phyloP scores from a whole-genome alignment of 2,113 vertebrate species.

The Capreolus pygargus region DNA sequence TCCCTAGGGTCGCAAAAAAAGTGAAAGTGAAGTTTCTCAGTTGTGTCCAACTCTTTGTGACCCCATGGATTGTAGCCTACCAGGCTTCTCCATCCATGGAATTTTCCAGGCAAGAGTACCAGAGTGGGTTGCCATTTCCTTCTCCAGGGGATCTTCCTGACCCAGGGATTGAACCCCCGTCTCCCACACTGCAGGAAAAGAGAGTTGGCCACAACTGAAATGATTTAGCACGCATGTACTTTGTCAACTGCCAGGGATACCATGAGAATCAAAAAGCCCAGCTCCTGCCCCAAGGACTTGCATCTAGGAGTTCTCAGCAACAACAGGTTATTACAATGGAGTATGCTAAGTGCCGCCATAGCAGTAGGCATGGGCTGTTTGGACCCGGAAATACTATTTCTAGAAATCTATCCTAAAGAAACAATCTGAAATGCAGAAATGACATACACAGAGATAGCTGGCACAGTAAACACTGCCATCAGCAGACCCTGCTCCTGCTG shows the following conservation, averaged over 20 bases:
- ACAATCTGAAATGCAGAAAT: neutral
- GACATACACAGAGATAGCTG: neutral
- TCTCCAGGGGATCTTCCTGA: neutral
- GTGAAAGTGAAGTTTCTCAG: neutral
- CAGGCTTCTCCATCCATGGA: neutral
- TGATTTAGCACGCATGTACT: neutral
- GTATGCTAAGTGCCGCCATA: neutral
- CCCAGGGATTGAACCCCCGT: neutral
- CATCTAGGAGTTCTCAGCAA: neutral
- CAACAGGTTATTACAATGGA: accelerated
- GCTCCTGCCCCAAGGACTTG: neutral
- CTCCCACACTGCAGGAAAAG: neutral
- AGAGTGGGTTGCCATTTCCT: no score
- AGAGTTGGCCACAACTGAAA: neutral
- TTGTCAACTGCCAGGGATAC: neutral
- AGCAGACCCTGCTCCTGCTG: neutral
- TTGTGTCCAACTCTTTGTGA: neutral
- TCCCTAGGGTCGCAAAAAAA: neutral
- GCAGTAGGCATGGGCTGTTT: neutral
- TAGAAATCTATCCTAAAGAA: neutral
- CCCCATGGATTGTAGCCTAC: neutral
- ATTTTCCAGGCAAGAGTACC: neutral
- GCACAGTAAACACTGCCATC: neutral
- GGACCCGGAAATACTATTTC: neutral
- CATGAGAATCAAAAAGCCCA: neutral